phyloP scores from a whole-genome alignment of 2,888 invertebrate genomes.

The Amphipyra berbera region DNA sequence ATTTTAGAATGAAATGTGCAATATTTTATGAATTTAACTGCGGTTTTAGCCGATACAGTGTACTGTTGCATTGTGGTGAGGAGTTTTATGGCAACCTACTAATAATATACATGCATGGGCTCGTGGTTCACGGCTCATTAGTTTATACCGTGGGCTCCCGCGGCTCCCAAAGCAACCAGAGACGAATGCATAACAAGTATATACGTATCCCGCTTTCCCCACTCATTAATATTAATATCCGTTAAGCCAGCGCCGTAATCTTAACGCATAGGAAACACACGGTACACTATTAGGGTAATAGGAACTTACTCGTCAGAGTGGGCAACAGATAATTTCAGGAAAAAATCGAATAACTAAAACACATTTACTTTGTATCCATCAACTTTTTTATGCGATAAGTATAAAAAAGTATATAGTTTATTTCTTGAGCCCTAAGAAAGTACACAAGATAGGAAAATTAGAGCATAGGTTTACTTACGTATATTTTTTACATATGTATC shows the following conservation, averaged over 20 bases:
- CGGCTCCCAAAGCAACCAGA: constrained; percentile 40
- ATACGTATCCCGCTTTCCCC: constrained; percentile 34
- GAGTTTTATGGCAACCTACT: constrained; percentile 67
- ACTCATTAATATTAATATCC: constrained; percentile 72
- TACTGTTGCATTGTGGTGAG: constrained; percentile 55
- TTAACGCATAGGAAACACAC: constrained; percentile 32
- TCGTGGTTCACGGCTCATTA: constrained; percentile 77
- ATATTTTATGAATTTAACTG: constrained; percentile 57
- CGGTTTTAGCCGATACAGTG: constrained; percentile 40
- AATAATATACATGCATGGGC: constrained; percentile 67
- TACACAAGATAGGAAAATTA: too few relatives aligned
- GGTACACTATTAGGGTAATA: neutral
- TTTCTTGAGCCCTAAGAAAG: too few relatives aligned
- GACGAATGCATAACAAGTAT: constrained; percentile 38
- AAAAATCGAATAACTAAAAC: too few relatives aligned
- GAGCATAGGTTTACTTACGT: too few relatives aligned
- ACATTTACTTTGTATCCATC: too few relatives aligned
- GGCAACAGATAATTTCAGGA: neutral
- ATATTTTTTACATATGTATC: too few relatives aligned
- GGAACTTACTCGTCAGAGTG: neutral
- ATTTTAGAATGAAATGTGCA: constrained; percentile 48
- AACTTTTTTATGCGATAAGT: too few relatives aligned
- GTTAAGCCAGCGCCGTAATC: constrained; percentile 25
- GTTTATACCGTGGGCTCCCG: constrained; percentile 56
- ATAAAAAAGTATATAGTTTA: too few relatives aligned